These are phyloP conservation scores for Lottia gigantea DNA, from an alignment of 2,888 invertebrate genomes.

Conservation along the genomic window DNA sequence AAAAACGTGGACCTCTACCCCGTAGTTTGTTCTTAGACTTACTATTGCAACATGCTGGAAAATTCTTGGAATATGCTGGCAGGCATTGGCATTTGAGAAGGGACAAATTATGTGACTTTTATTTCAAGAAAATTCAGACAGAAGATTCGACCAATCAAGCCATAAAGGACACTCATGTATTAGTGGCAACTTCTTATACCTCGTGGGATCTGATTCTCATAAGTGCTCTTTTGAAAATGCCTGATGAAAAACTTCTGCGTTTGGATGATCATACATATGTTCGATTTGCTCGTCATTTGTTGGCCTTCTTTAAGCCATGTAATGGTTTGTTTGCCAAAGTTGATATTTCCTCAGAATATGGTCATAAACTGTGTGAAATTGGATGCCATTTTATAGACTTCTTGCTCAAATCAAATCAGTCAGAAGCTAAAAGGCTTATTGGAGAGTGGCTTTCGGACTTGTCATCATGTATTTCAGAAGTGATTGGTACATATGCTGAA, in stretches of 20 bases:
- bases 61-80: conserved; percentile 33
- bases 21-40: conserved; percentile 75
- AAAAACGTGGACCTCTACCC: conserved; percentile 83
- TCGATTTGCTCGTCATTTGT: conserved; percentile 80
- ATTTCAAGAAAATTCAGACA: conserved; percentile 48
- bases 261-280: conserved; percentile 76
- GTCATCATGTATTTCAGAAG: conserved; percentile 72
- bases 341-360: conserved; percentile 75
- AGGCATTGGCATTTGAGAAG: conserved; percentile 35
- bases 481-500: conserved; percentile 48
- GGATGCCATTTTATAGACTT: conserved; percentile 79
- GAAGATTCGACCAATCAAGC: conserved; percentile 58
- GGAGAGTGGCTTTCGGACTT: conserved; percentile 86
- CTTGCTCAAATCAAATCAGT: conserved; percentile 77
- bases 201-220: conserved; percentile 96
- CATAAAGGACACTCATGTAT: conserved; percentile 84
- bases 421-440: conserved; percentile 71
- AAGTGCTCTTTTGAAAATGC: conserved; percentile 81
- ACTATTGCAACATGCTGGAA: conserved; percentile 68
- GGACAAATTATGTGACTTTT: conserved; percentile 53
- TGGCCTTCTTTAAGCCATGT: conserved; percentile 88
- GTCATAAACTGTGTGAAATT: conserved; percentile 66
- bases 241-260: conserved; percentile 71
- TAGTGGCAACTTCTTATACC: conserved; percentile 80
- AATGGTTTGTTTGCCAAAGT: conserved; percentile 88